Evolutionary conservation across 2,113 vertebrate species (phyloP), one percentile per base, ranked within the genome.

Genomic region (Mormyrus lacerda): DNA sequence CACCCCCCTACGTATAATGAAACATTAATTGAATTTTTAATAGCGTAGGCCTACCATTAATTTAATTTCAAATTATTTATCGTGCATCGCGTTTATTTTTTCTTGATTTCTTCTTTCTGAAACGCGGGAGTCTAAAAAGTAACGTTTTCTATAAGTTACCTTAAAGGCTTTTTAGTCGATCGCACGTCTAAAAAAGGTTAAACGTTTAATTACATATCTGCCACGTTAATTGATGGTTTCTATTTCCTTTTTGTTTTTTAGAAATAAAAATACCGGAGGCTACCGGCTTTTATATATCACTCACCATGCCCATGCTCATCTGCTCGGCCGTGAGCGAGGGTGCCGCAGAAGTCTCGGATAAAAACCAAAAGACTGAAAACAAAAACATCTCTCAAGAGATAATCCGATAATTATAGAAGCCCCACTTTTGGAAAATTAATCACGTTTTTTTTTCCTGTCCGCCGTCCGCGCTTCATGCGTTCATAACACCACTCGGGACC

Each of bases 261-360:
- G 61, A 69, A 31, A 39, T 79, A 79, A 42, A 44, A 82, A 44
- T 82, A 44, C 15, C 39, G 42, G 19, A 3, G 61, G 27, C n/a
- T 69, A 69, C 61, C 58, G 73, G 73, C 35, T 42, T 79, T 79
- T 79, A 44, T 82, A 21, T 39, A 55, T 89, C 94, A 97, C 98
- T 97, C 95, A 98, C 98, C 95, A 97, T 96, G 94, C 97, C 97
- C 45, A 94, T 95, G 94, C 96, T 96, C 93, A 97, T 94, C 93
- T 98, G 97, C 90, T 97, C 96, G n/a, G 95, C 92, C 17, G 93
- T 94, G 44, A 92, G 91, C 82, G 95, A 95, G 10, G 96, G 94
- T 92, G 97, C 95, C 91, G 95, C 93, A 92, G 92, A 89, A 91
- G 91, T 92, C 91, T 91, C 92, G 82, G 93, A 93, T 35, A 87